phyloP scores from a whole-genome alignment of 2,888 invertebrate species.

The Temnothorax ravouxi region DNA sequence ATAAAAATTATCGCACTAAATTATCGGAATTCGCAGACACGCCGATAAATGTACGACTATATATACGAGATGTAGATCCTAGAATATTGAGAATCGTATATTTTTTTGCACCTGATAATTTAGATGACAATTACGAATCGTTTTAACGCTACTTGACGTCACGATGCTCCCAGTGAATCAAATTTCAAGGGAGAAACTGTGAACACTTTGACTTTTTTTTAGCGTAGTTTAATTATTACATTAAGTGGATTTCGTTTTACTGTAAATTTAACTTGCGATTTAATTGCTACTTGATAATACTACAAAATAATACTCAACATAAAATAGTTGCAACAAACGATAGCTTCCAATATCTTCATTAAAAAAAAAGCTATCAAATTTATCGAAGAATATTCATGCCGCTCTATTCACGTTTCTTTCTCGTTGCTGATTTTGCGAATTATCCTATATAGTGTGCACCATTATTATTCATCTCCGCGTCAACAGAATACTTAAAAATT shows the following conservation, averaged over 20 bases:
- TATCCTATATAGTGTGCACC: neutral
- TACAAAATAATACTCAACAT: conserved; percentile 41
- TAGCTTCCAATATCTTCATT: neutral
- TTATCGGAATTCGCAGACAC: conserved; percentile 28
- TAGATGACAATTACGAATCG: neutral
- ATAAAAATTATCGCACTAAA: conserved; percentile 15
- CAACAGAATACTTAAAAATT: conserved; percentile 20
- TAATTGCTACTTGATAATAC: conserved; percentile 42
- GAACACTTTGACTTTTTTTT: neutral
- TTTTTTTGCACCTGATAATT: neutral
- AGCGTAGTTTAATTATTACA: conserved; percentile 1
- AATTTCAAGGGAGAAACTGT: neutral
- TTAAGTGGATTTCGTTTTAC: neutral
- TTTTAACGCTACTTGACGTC: neutral
- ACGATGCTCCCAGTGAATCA: neutral
- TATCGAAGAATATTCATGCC: conserved; percentile 2
- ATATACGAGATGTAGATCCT: conserved; percentile 26
- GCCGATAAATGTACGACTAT: conserved; percentile 49
- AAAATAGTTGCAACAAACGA: conserved; percentile 10
- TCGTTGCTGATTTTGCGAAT: neutral
- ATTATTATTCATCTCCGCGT: neutral
- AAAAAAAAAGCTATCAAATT: conserved; percentile 1
- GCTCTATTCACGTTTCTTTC: neutral
- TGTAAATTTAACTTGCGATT: conserved; percentile 3
- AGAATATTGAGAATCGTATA: conserved; percentile 2